Evolutionary conservation across 1,140 invertebrate species (phyloP).

Genomic region (Fopius arisanus): DNA sequence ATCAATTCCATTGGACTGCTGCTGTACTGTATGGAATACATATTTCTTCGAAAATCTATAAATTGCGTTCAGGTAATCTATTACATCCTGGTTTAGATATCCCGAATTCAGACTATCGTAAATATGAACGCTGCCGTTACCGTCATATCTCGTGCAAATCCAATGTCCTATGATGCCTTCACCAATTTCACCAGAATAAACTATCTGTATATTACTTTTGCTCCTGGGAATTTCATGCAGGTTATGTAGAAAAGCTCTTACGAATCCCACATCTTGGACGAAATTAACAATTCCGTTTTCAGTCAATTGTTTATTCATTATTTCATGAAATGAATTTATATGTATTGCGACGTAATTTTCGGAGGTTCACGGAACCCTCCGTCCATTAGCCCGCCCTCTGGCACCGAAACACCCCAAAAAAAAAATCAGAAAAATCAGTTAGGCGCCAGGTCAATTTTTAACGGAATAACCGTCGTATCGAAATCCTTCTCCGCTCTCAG

Average conservation of each 20-base stretch:
- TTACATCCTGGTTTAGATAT: background rate
- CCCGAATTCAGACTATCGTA: background rate
- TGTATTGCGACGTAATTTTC: no score
- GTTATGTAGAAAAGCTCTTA: background rate
- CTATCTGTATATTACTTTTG: background rate
- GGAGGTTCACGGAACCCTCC: no score
- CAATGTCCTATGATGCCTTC: background rate
- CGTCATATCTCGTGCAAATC: slow-evolving; percentile 1
- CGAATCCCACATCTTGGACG: background rate
- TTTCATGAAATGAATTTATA: background rate
- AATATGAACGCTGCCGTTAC: background rate
- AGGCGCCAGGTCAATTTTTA: no score
- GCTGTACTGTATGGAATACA: background rate
- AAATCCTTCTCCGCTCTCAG: no score
- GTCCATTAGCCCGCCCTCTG: no score
- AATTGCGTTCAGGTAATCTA: background rate
- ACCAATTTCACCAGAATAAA: background rate
- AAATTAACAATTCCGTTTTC: background rate
- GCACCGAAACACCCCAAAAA: no score
- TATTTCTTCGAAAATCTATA: background rate
- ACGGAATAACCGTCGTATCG: no score
- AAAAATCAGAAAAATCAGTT: no score
- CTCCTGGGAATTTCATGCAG: background rate
- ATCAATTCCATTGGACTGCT: background rate
- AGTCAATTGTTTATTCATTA: background rate